Percentiles rank a stretch among this genome's conserved stretches.
phyloP scores from a whole-genome alignment of 2,797 vertebrate species.

The Craterocephalus amniculus region DNA sequence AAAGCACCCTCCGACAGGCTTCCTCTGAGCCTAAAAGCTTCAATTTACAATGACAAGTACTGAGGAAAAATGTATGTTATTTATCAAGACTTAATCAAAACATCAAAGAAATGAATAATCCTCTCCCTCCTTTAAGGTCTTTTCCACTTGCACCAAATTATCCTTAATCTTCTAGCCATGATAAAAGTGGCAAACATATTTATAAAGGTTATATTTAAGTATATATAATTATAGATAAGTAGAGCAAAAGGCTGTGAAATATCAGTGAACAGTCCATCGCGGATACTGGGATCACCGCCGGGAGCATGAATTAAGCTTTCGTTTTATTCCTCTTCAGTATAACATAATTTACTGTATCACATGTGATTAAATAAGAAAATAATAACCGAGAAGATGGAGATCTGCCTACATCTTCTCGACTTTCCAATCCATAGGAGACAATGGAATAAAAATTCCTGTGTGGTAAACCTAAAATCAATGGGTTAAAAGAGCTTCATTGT shows the following conservation, averaged over 20 bases:
- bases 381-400: not conserved
- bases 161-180: slow-evolving; percentile 30
- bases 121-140: not conserved
- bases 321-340: not conserved
- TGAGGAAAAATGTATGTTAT: not conserved
- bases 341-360: not conserved
- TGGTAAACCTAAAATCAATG: slow-evolving; percentile 1
- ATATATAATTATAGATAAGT: too few species aligned
- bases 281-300: not conserved
- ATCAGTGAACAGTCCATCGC: slow-evolving; percentile 23
- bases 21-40: not conserved
- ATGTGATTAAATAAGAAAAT: not conserved
- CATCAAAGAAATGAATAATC: slow-evolving; percentile 21
- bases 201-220: too few species aligned
- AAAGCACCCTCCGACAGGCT: not conserved
- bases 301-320: slow-evolving; percentile 7
- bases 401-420: not conserved
- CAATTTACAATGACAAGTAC: slow-evolving; percentile 14
- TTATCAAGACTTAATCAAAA: slow-evolving; percentile 18
- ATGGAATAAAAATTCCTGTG: slow-evolving; percentile 44
- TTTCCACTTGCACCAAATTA: slow-evolving; percentile 1
- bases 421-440: slow-evolving; percentile 8
- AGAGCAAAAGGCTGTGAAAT: slow-evolving; percentile 24
- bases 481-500: not conserved
- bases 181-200: slow-evolving; percentile 33